Base-by-base conservation (phyloP, 1,140 invertebrate species). In the Ceratina australensis region DNA sequence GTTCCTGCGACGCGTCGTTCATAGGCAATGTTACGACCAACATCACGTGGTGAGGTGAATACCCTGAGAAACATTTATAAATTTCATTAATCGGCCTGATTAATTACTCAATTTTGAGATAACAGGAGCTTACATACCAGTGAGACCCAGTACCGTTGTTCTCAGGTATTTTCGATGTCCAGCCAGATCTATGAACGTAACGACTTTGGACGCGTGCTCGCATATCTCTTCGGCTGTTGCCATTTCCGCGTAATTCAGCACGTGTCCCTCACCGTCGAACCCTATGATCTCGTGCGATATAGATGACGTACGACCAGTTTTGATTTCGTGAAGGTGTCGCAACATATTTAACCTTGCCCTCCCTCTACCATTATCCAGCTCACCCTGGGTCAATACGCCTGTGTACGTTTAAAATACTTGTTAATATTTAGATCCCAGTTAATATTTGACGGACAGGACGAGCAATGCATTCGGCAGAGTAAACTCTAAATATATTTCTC, bases 241-340 rank as follows among this genome's bases (percentile, higher is more conserved):
- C 89, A 97, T 95, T 87, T 98, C 96, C 78, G 96, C 96, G 88
- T 98, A 99, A 85, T 98, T 98, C 80, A 92, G 81, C 7, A 92
- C 88, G 42, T 92, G 89, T 59, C 95, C 95, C 87, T 96, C 92
- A 8, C 94, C 94, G 92, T 98, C 96, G 90, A 99, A 99, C 7
- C 98, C 98, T 20, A 99, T 94, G 78, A 99, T 98, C 93, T 99
- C 98, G 89, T 99, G 97, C 78, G 97, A 98, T 79, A 99, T 98
- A 16, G 98, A 98, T 1, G 97, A 98, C 0, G 99, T 99, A 79
- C 98, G 94, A 13, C 99, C 99, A 50, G 97, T 97, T 91, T 97
- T 97, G 83, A 99, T 97, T 92, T 99, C 99, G 92, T 99, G 99
- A 79, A 98, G 93, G 90, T 99, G 98, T 15, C 98, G 93, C 89